phyloP scores from a whole-genome alignment of 2,113 vertebrate species.

The Mastomys coucha region DNA sequence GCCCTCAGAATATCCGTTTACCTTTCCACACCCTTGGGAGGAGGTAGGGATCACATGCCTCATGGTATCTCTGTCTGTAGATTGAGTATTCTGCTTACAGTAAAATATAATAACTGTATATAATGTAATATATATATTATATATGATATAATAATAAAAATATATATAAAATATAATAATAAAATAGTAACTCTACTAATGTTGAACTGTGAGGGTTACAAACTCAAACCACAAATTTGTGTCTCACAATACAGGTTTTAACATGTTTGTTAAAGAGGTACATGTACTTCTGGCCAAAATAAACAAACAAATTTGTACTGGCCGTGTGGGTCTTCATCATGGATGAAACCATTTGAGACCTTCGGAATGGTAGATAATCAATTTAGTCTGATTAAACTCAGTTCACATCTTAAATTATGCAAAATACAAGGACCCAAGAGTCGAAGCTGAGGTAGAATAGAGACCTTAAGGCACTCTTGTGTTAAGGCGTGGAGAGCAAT shows the following conservation, averaged over 20 bases:
- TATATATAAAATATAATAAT: too few species aligned
- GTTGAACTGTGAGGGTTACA: neutral
- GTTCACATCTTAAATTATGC: conserved; percentile 81
- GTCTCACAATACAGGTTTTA: conserved; percentile 49
- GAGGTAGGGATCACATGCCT: neutral
- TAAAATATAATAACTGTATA: too few species aligned
- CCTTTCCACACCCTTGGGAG: conserved; percentile 37
- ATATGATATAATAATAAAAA: too few species aligned
- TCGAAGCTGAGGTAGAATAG: conserved; percentile 73
- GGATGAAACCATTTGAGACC: conserved; percentile 61
- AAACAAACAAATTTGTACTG: conserved; percentile 49
- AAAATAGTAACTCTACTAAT: conserved; percentile 60
- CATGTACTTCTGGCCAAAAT: neutral
- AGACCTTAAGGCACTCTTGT: conserved; percentile 62
- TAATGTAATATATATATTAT: too few species aligned
- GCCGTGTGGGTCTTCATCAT: conserved; percentile 61
- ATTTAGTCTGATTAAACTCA: conserved; percentile 84
- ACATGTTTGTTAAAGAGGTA: conserved; percentile 58
- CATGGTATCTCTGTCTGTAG: conserved; percentile 22
- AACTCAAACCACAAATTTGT: conserved; percentile 37
- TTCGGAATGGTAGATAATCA: conserved; percentile 79
- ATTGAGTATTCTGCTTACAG: conserved; percentile 47
- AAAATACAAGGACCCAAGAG: conserved; percentile 62
- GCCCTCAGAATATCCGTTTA: conserved; percentile 34
- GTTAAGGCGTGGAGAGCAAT: conserved; percentile 69